Conservation (phyloP, 2,888 invertebrate genomes). For the Marasmarcha lunaedactyla region DNA sequence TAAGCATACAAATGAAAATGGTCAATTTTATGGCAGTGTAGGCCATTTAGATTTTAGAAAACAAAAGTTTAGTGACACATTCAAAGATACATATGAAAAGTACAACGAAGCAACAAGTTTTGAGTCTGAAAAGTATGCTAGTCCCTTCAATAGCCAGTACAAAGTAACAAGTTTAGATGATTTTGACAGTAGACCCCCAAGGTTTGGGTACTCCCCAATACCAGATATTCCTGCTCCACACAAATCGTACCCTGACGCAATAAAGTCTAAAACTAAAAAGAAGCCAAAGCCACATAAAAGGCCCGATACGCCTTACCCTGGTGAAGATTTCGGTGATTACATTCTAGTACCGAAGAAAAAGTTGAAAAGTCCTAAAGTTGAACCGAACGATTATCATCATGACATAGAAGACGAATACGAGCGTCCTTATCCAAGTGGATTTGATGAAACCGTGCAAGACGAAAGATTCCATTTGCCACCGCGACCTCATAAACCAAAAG, state of each 20-base stretch:
- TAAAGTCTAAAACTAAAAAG: conserved; percentile 40
- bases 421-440: conserved; percentile 25
- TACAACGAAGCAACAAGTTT: conserved; percentile 35
- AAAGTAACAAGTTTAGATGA: conserved; percentile 4
- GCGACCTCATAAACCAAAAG: conserved; percentile 29
- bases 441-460: conserved; percentile 33
- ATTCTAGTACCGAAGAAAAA: conserved; percentile 56
- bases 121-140: conserved; percentile 39
- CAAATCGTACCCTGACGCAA: conserved; percentile 37
- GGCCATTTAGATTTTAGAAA: conserved; percentile 36
- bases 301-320: conserved; percentile 28
- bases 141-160: conserved; percentile 33
- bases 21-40: conserved; percentile 30
- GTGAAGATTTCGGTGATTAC: conserved; percentile 47
- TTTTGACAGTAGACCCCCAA: conserved; percentile 29
- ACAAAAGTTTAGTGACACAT: conserved; percentile 8
- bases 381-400: conserved; percentile 35
- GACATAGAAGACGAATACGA: conserved; percentile 46
- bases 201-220: conserved; percentile 30
- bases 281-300: conserved; percentile 40
- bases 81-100: conserved; percentile 24
- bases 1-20: conserved; percentile 41
- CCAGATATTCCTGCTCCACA: conserved; percentile 36
- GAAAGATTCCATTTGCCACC: conserved; percentile 33
- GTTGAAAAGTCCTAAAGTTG: conserved; percentile 34